Conservation (phyloP, 2,888 invertebrate species). For the Tenodera sinensis region DNA sequence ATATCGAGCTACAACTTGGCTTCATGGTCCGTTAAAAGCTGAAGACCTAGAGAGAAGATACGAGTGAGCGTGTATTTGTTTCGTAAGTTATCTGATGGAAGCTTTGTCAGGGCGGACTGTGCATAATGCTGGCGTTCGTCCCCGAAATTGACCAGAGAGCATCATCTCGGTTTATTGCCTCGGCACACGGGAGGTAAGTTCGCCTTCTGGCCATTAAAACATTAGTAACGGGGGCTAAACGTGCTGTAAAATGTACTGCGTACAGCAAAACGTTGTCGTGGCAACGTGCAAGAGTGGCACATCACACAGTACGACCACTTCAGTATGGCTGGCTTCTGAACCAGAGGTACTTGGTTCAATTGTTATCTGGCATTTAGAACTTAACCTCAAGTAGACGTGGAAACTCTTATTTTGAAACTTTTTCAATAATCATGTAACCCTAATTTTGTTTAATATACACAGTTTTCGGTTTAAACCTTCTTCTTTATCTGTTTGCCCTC, state of each 20-base stretch:
- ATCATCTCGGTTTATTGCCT: neutral
- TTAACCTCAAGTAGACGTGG: too few species aligned
- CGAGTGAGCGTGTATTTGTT: neutral
- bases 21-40: neutral
- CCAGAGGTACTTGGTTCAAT: too few species aligned
- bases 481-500: too few species aligned
- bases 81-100: neutral
- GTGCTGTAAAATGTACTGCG: neutral
- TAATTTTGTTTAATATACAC: too few species aligned
- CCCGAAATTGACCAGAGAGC: neutral
- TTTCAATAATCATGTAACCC: too few species aligned
- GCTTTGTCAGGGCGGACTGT: neutral
- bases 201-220: neutral
- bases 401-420: too few species aligned
- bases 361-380: too few species aligned
- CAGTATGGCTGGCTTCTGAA: too few species aligned
- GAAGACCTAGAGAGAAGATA: neutral
- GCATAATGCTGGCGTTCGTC: neutral
- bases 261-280: neutral
- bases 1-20: neutral
- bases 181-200: neutral
- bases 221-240: neutral
- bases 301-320: neutral
- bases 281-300: neutral
- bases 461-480: too few species aligned